These are phyloP conservation scores for Eilema sororculum DNA, from an alignment of 2,888 invertebrate genomes.

Conservation along the genomic window DNA sequence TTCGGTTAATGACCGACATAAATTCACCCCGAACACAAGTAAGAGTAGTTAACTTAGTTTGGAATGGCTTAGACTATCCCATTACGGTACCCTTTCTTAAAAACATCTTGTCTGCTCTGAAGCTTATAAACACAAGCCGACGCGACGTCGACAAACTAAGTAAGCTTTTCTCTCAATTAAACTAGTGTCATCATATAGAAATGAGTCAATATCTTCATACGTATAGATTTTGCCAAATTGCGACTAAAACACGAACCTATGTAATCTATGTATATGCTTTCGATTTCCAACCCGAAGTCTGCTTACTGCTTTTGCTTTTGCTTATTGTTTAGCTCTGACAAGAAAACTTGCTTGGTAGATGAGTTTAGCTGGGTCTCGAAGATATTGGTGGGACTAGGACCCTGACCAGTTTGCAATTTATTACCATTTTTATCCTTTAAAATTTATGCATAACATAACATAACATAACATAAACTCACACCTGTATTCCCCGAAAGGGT, in stretches of 20 bases:
- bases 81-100: background rate
- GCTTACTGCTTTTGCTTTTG: too few species aligned
- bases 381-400: too few species aligned
- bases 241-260: too few species aligned
- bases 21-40: background rate
- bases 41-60: conserved; percentile 1
- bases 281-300: too few species aligned
- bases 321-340: too few species aligned
- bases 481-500: too few species aligned
- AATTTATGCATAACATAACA: too few species aligned
- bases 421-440: background rate
- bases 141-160: background rate
- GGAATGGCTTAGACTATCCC: conserved; percentile 10
- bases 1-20: background rate
- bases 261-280: too few species aligned
- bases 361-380: too few species aligned
- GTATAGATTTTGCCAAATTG: too few species aligned
- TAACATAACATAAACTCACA: too few species aligned
- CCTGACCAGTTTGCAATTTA: background rate
- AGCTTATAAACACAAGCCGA: background rate
- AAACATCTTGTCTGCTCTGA: background rate
- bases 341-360: too few species aligned
- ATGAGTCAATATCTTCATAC: background rate
- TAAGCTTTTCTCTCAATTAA: background rate
- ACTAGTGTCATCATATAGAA: background rate